Conservation (phyloP, 2,888 invertebrate species). For the Thalpophila matura region DNA sequence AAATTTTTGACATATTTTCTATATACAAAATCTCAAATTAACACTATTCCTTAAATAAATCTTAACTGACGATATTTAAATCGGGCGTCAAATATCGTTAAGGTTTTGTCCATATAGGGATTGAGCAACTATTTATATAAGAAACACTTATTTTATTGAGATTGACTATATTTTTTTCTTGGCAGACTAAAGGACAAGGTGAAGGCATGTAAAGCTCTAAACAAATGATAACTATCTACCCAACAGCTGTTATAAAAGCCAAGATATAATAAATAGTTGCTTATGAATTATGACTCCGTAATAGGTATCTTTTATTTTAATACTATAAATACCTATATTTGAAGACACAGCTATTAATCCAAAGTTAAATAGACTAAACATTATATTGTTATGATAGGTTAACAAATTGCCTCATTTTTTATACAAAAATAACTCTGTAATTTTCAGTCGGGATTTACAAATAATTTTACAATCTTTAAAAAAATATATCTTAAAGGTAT, state of each 20-base stretch:
- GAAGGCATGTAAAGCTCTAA: not conserved
- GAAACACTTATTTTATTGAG: no score
- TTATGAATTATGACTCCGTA: constrained; percentile 35
- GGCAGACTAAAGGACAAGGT: constrained; percentile 15
- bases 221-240: constrained; percentile 11
- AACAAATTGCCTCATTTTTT: constrained; percentile 22
- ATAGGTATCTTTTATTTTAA: constrained; percentile 40
- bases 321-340: constrained; percentile 14
- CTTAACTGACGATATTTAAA: no score
- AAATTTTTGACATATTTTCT: no score
- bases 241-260: constrained; percentile 20
- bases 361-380: constrained; percentile 48
- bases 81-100: no score
- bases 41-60: no score
- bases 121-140: no score
- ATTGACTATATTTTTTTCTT: constrained; percentile 8
- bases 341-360: constrained; percentile 37
- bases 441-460: no score
- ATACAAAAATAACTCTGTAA: not conserved
- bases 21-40: no score
- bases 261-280: constrained; percentile 19
- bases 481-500: no score
- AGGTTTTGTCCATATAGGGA: no score
- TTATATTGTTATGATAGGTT: constrained; percentile 9
- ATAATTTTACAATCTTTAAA: no score